Percentiles rank a stretch among this genome's conserved stretches.
Conservation (phyloP, 2,797 vertebrate species). For the Numenius phaeopus region DNA sequence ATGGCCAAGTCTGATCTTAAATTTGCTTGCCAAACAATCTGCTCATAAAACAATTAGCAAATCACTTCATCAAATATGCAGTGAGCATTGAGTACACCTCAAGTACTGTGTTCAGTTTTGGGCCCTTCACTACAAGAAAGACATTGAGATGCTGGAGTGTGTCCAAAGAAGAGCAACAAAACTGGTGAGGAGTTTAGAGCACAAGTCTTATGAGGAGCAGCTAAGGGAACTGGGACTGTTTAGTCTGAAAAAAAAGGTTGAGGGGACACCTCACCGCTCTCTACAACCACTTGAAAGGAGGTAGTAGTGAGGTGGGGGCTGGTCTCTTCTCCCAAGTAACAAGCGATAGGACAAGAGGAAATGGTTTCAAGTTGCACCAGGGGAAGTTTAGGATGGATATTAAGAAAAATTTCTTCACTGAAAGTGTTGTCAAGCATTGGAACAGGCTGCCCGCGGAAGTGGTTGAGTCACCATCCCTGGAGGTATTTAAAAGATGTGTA, state of each 20-base stretch:
- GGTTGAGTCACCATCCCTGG: too few relatives aligned
- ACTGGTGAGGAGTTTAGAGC: not conserved
- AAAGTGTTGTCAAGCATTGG: too few relatives aligned
- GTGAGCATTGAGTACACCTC: too few relatives aligned
- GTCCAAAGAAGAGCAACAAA: not conserved
- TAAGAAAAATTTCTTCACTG: too few relatives aligned
- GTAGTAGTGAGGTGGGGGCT: not conserved
- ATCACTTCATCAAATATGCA: not conserved
- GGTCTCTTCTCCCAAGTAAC: not conserved
- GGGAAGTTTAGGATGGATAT: not conserved
- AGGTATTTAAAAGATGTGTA: not conserved
- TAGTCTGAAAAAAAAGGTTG: not conserved
- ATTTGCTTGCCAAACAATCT: not conserved
- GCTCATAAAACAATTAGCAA: not conserved
- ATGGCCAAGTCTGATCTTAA: not conserved
- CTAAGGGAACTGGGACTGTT: not conserved
- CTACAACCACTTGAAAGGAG: not conserved
- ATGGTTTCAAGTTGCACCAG: not conserved
- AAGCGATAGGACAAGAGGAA: not conserved
- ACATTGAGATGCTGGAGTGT: too few relatives aligned
- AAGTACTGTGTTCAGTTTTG: too few relatives aligned
- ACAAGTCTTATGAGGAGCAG: too few relatives aligned
- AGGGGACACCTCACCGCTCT: not conserved
- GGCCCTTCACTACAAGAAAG: too few relatives aligned
- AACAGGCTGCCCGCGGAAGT: too few relatives aligned